Evolutionary conservation across 2,888 invertebrate species (phyloP), one percentile per base, ranked within the genome.

Genomic region (Dasypolia templi): DNA sequence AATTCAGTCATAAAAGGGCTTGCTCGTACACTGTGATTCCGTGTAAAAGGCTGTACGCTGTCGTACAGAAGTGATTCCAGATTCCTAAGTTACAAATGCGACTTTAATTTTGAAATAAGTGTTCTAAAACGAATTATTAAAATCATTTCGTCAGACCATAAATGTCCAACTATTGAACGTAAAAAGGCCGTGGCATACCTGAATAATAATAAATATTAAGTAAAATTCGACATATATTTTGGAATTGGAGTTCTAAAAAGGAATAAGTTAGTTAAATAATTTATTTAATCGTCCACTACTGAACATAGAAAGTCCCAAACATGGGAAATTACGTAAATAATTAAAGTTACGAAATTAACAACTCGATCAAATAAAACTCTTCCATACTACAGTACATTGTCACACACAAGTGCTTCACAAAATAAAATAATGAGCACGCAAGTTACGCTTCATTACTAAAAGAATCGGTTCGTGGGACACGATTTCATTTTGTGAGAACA

Each of bases 381-480:
- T 0, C 35, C 14, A 42, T 32, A n/a, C n/a, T 42, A 46, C 26
- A 53, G 49, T 68, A 77, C 53, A 67, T 32, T 46, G 44, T 2
- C 44, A 35, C 46, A 68, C 81, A 80, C 63, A 68, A 70, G 58
- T 76, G 64, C 19, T 73, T 61, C 51, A 58, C 64, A 64, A 81
- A 70, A n/a, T n/a, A n/a, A 72, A 58, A 56, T 80, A 75, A 83
- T 83, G 63, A 84, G 58, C 67, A 72, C 70, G 59, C 66, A 77
- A 67, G 72, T 66, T 68, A 70, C 70, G 77, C 62, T 76, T 81
- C 81, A 84, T 81, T 81, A 76, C 69, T 44, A 35, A 61, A 72
- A 59, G 58, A 77, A 72, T 61, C 42, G 66, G 51, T 56, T 80
- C 58, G 55, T 46, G 84, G 26, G 29, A 64, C 71, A 70, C 29